A percentile compares a stretch with the other conserved stretches of the same genome.
phyloP scores from a whole-genome alignment of 2,888 invertebrate species.

The Dione vanillae region DNA sequence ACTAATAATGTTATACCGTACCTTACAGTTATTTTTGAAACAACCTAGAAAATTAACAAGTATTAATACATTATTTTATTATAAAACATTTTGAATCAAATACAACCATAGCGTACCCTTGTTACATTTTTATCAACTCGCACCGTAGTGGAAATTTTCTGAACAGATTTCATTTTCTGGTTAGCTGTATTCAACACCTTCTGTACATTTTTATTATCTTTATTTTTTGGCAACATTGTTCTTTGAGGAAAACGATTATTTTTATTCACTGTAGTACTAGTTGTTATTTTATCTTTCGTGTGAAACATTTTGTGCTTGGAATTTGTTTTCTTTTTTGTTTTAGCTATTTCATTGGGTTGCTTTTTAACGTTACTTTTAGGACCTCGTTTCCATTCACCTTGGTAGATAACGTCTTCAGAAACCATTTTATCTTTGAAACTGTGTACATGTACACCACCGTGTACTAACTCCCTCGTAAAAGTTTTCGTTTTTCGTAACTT shows the following conservation, averaged over 20 bases:
- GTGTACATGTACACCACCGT: slow-evolving; percentile 71
- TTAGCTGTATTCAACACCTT: slow-evolving; percentile 1
- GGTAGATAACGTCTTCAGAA: slow-evolving; percentile 73
- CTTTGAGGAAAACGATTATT: slow-evolving; percentile 12
- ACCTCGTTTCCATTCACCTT: slow-evolving; percentile 70
- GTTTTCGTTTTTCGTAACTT: slow-evolving; percentile 49
- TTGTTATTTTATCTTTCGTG: neutral
- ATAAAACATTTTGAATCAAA: neutral
- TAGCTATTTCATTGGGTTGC: slow-evolving; percentile 47
- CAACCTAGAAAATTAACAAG: slow-evolving; percentile 56
- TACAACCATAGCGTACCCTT: slow-evolving; percentile 3
- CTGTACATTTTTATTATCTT: neutral
- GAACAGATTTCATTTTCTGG: slow-evolving; percentile 8
- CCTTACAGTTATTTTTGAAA: slow-evolving; percentile 59
- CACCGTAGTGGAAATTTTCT: neutral
- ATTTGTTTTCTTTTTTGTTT: slow-evolving; percentile 23
- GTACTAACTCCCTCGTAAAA: slow-evolving; percentile 57
- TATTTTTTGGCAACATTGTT: slow-evolving; percentile 16
- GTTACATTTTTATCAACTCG: slow-evolving; percentile 9
- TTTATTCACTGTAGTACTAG: neutral
- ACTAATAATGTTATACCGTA: slow-evolving; percentile 45
- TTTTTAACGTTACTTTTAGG: slow-evolving; percentile 51
- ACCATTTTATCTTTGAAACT: slow-evolving; percentile 67
- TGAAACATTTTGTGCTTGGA: slow-evolving; percentile 14
- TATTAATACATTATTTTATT: slow-evolving; percentile 17